Evolutionary conservation across 2,797 vertebrate species (phyloP).

Genomic region (Chaenodraco wilsoni): DNA sequence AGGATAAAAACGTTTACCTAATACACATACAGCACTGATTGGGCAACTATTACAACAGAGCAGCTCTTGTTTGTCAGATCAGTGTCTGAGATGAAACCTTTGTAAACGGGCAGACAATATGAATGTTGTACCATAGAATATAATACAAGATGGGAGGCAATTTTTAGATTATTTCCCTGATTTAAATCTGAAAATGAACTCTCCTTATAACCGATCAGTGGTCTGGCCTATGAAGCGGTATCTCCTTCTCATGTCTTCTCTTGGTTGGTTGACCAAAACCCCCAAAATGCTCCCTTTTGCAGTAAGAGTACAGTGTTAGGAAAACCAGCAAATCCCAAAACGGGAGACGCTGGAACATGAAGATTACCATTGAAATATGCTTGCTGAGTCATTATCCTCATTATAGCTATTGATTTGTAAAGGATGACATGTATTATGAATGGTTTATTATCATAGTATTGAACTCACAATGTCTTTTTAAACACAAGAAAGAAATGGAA

Average conservation of each 20-base stretch:
- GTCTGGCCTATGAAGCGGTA: no score
- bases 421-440: not conserved
- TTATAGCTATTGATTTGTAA: not conserved
- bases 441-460: not conserved
- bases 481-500: not conserved
- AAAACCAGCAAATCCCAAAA: not conserved
- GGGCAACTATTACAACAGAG: conserved; percentile 19
- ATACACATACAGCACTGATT: conserved; percentile 31
- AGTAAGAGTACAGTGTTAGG: no score
- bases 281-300: no score
- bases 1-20: conserved; percentile 1
- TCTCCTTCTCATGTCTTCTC: no score
- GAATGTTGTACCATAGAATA: no score
- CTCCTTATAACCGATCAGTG: no score
- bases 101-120: not conserved
- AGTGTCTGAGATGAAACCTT: not conserved
- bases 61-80: conserved; percentile 23
- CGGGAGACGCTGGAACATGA: not conserved
- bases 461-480: not conserved
- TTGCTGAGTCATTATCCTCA: not conserved
- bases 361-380: not conserved
- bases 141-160: no score
- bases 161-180: no score
- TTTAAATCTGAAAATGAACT: no score
- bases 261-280: no score